Evolutionary conservation across 92 coral and sea anemone species (phyloP), one percentile per base, ranked within the genome.

Genomic region (Parazoanthus swiftii): DNA sequence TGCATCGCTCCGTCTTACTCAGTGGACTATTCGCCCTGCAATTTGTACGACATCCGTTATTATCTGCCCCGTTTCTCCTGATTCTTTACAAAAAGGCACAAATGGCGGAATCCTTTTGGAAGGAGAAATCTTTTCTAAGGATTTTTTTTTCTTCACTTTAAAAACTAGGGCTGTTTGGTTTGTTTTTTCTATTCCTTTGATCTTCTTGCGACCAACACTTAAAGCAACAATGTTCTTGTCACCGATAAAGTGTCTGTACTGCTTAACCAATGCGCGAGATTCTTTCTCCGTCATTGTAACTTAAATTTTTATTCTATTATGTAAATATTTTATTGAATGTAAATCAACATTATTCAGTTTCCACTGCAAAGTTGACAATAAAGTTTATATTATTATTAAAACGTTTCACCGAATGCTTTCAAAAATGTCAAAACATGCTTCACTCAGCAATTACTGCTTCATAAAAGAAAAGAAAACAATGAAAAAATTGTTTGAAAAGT

Each of bases 221-320:
- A 46, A 11, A n/a, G 81, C 81, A 77, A 77, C 59, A 20, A 74
- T 13, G 37, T 77, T 77, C 59, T 77, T 77, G 81, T 77, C 59
- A 48, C 63, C 81, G 8, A 77, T 18, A 43, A 42, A 46, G 58
- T n/a, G 37, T 46, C 81, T 29, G 20, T 77, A 46, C 4, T 77
- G 58, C 56, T 77, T 77, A 10, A 77, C 59, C 1, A 77, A 65
- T 77, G 81, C 81, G 29, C 63, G 33, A 48, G 81, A 26, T 43
- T 77, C 58, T 46, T 43, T 77, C 20, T 77, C 59, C 58, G 65
- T 11, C 3, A 29, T 29, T 29, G 33, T 29, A 29, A 29, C 33
- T 29, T 29, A 29, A 29, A 29, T 29, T 29, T 29, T 29, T 29
- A 29, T 29, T 29, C 33, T 0, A 29, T 29, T 29, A 29, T 29